These are phyloP conservation scores for Cheilosia impressa DNA, from an alignment of 2,888 invertebrate species.

Conservation along the genomic window DNA sequence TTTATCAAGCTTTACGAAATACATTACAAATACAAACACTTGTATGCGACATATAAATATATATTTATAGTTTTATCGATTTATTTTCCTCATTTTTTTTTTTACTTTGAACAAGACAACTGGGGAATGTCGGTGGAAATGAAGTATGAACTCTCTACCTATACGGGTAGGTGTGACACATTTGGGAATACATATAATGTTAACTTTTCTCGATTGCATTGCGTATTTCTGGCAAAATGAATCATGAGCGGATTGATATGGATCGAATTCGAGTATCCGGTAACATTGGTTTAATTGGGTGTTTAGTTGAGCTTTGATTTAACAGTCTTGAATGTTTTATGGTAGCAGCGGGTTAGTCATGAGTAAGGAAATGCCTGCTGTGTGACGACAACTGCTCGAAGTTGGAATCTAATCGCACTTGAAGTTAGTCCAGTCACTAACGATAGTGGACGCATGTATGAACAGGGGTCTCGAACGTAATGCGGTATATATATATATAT, in stretches of 20 bases:
- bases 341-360: slow-evolving; percentile 10
- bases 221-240: slow-evolving; percentile 42
- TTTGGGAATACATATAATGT: not conserved
- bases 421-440: no score
- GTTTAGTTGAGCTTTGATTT: not conserved
- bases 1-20: slow-evolving; percentile 46
- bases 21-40: slow-evolving; percentile 13
- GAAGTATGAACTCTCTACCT: not conserved
- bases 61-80: slow-evolving; percentile 33
- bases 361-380: no score
- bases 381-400: no score
- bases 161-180: slow-evolving; percentile 44
- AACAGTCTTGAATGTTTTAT: not conserved
- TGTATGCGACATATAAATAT: slow-evolving; percentile 25
- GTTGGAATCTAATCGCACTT: no score
- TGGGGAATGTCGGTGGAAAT: slow-evolving; percentile 47
- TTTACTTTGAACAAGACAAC: slow-evolving; percentile 33
- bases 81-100: slow-evolving; percentile 1
- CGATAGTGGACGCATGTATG: no score
- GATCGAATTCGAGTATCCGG: slow-evolving; percentile 61
- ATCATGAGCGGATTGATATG: slow-evolving; percentile 54
- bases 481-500: no score
- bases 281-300: slow-evolving; percentile 40
- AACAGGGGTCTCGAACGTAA: no score
- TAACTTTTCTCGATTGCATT: slow-evolving; percentile 23